Evolutionary conservation across 1,140 invertebrate species (phyloP), one percentile per base, ranked within the genome.

Genomic region (Carposina sasakii): DNA sequence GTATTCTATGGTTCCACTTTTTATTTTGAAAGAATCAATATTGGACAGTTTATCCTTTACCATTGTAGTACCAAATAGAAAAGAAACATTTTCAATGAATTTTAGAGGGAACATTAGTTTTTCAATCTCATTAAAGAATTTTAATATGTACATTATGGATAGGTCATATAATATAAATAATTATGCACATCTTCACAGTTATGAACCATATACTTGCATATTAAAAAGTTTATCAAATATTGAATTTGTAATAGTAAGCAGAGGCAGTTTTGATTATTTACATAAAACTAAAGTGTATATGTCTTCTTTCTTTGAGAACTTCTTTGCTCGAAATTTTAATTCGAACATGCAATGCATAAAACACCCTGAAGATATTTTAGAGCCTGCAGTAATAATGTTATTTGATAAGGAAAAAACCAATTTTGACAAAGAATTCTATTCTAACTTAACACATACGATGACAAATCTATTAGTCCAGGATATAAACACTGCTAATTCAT

Each of bases 391-490:
- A 21, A 41, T 76, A 19, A 65, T 71, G 46, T 13, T 71, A 10
- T 79, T 70, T 63, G 48, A 63, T 21, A 79, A 61, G 41, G 42
- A 48, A 26, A 41, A 41, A 9, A 66, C 54, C 31, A 44, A 30
- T 20, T 79, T 79, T 71, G 61, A 76, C 60, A 47, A 61, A 17
- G 19, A 13, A 21, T 79, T 79, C 31, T 76, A 62, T 56, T 10
- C 39, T 24, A 47, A 43, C 19, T 44, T 75, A 13, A 52, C 52
- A 26, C 40, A 28, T 40, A 21, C 41, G 13, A 28, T 16, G 22
- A 50, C 21, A 1, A 12, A 21, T 36, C 26, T 47, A 33, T 39
- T 1, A 36, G 16, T 9, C 15, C 41, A 22, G 17, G 23, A 13
- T 2, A 24, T 1, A 2, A 12, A 15, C 34, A 24, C 40, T 45